phyloP scores from a whole-genome alignment of 2,113 vertebrate species.

The Symphodus melops region DNA sequence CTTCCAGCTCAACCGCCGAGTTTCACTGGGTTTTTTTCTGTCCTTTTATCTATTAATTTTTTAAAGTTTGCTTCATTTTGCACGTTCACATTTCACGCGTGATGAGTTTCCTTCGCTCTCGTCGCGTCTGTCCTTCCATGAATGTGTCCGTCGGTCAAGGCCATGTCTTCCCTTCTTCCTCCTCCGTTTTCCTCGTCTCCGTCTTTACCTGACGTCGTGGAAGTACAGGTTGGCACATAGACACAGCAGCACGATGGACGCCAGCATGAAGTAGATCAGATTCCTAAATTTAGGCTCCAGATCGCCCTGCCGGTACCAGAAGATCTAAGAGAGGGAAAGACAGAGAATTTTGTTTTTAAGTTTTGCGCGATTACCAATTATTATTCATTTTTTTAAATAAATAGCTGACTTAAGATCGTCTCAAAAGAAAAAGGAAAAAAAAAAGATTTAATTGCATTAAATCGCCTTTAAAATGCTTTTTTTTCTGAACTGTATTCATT shows the following conservation, averaged over 20 bases:
- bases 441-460: no score
- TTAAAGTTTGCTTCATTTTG: background rate
- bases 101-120: background rate
- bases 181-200: background rate
- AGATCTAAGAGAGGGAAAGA: constrained; percentile 85
- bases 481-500: no score
- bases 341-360: background rate
- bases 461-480: no score
- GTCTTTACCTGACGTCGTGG: constrained; percentile 87
- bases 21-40: constrained; percentile 36
- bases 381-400: no score
- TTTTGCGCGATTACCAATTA: no score
- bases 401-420: no score
- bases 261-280: constrained; percentile 96
- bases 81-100: constrained; percentile 22
- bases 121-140: background rate
- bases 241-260: constrained; percentile 94
- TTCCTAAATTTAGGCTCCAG: constrained; percentile 98
- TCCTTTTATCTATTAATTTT: no score
- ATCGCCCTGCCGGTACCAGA: constrained; percentile 98
- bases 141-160: constrained; percentile 26
- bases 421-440: no score
- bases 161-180: constrained; percentile 50
- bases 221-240: constrained; percentile 99
- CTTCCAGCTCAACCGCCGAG: constrained; percentile 11